phyloP scores from a whole-genome alignment of 2,888 invertebrate genomes.

The Eilema caniola region DNA sequence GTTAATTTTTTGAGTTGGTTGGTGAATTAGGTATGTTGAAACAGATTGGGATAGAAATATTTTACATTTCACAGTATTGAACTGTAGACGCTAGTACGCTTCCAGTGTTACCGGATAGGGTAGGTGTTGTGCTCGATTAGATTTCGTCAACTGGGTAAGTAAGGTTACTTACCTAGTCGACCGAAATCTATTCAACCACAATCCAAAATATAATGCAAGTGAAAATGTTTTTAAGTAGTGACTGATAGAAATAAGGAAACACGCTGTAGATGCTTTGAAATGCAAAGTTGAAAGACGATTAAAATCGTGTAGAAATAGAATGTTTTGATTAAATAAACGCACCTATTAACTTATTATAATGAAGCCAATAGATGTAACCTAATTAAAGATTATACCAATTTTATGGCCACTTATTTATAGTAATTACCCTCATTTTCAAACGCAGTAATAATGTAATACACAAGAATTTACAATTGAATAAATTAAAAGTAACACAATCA shows the following conservation, averaged over 20 bases:
- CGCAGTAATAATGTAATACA: not conserved
- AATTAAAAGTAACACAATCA: conserved; percentile 6
- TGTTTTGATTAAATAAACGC: conserved; percentile 7
- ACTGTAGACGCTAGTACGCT: no score
- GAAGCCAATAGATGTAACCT: conserved; percentile 22
- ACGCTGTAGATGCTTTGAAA: not conserved
- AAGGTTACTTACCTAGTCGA: no score
- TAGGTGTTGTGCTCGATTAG: no score
- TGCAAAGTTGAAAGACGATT: not conserved
- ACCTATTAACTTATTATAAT: conserved; percentile 8
- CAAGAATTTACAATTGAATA: conserved; percentile 13
- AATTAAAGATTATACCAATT: conserved; percentile 45
- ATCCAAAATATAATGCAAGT: no score
- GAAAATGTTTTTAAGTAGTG: not conserved
- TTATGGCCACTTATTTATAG: conserved; percentile 47
- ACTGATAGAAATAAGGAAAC: not conserved
- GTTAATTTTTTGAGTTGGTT: not conserved
- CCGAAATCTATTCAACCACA: no score
- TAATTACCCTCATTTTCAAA: conserved; percentile 13
- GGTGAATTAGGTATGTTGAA: not conserved
- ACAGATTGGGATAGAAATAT: not conserved
- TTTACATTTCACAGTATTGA: no score
- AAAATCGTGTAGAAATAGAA: conserved; percentile 5
- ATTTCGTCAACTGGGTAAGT: no score
- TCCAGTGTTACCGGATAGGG: no score